phyloP scores from a whole-genome alignment of 2,113 vertebrate genomes.

The Mola mola region DNA sequence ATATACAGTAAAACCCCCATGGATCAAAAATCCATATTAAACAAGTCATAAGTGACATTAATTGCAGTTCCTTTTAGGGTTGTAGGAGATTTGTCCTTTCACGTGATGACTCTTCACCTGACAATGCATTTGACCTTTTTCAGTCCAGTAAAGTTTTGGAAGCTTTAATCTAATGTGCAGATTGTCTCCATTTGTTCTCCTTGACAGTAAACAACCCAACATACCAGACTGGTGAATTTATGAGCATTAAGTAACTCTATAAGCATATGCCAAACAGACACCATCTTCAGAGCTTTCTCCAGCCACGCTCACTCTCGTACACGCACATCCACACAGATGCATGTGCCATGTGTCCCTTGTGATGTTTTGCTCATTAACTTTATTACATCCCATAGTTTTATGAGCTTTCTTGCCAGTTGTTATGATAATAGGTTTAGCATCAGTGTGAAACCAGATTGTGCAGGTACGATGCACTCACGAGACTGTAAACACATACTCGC shows the following conservation, averaged over 20 bases:
- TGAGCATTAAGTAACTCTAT: too few relatives aligned
- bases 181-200: background rate
- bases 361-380: slow-evolving; percentile 68
- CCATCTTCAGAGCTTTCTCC: slow-evolving; percentile 2
- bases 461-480: background rate
- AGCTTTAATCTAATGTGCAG: background rate
- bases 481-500: background rate
- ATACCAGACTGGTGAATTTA: background rate
- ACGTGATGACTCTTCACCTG: background rate
- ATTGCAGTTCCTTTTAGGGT: too few relatives aligned
- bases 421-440: slow-evolving; percentile 58
- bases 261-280: background rate
- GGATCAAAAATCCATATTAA: too few relatives aligned
- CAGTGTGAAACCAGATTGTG: slow-evolving; percentile 18
- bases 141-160: background rate
- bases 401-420: slow-evolving; percentile 47
- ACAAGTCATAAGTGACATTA: too few relatives aligned
- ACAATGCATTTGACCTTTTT: background rate
- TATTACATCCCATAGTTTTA: slow-evolving; percentile 65
- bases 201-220: background rate
- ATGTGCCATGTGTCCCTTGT: slow-evolving; percentile 28
- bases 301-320: background rate
- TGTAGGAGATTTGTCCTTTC: background rate
- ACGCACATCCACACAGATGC: background rate
- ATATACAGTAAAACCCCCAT: too few relatives aligned